Percentiles rank a stretch among this genome's conserved stretches.
These are phyloP conservation scores for Glareola pratincola DNA, from an alignment of 2,113 vertebrate genomes.

Conservation along the genomic window DNA sequence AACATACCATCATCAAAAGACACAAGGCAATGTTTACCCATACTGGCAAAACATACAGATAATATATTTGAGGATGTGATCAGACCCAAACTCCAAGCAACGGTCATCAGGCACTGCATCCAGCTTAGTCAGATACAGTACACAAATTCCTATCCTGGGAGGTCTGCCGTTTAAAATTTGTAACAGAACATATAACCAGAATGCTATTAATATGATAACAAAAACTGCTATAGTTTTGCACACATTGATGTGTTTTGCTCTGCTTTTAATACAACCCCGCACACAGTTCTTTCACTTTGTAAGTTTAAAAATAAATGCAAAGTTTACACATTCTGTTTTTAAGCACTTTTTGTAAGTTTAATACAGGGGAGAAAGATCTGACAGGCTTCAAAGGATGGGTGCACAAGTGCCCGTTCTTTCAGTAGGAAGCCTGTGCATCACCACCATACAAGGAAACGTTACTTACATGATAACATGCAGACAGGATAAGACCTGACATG, in stretches of 20 bases:
- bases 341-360: background rate
- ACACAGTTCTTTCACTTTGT: background rate
- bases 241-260: background rate
- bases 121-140: background rate
- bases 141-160: background rate
- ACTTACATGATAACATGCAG: background rate
- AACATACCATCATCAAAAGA: background rate
- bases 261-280: background rate
- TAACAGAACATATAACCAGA: background rate
- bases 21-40: background rate
- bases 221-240: background rate
- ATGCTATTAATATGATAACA: background rate
- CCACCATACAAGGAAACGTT: background rate
- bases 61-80: background rate
- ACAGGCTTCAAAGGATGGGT: rapidly evolving
- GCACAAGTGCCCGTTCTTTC: background rate
- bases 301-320: background rate
- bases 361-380: background rate
- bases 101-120: background rate
- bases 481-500: background rate
- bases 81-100: background rate
- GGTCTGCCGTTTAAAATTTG: background rate
- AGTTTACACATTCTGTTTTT: background rate
- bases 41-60: background rate
- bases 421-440: rapidly evolving